Evolutionary conservation across 2,113 vertebrate species (phyloP).

Genomic region (Carollia perspicillata): DNA sequence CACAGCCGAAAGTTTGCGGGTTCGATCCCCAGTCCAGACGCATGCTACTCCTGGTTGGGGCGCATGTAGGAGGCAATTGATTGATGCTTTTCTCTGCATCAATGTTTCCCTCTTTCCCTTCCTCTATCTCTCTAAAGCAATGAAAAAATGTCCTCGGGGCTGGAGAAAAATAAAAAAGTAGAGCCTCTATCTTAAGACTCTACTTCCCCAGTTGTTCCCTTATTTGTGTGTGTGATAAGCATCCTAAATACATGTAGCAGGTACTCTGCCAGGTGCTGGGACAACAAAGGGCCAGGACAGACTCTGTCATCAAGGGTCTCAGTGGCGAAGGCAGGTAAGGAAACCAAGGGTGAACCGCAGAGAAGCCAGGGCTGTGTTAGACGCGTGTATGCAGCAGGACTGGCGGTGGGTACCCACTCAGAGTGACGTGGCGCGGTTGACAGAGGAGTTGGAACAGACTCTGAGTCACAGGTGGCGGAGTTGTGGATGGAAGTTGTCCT

Average conservation of each 20-base stretch:
- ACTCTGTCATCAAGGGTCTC: neutral
- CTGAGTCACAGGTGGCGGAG: neutral
- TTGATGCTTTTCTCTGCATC: too few species aligned
- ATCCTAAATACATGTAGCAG: neutral
- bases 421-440: neutral
- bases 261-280: neutral
- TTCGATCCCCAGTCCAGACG: too few species aligned
- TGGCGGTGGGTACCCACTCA: neutral
- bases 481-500: neutral
- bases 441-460: neutral
- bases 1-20: too few species aligned
- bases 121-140: too few species aligned
- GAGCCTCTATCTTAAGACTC: neutral
- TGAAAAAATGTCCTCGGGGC: too few species aligned
- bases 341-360: neutral
- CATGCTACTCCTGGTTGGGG: too few species aligned
- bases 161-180: neutral
- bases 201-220: neutral
- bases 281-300: neutral
- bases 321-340: neutral
- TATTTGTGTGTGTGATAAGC: neutral
- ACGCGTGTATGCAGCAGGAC: accelerated
- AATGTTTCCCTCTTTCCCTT: too few species aligned
- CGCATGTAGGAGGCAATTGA: too few species aligned
- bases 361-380: neutral